Evolutionary conservation across 2,797 vertebrate species (phyloP), one percentile per base, ranked within the genome.

Genomic region (Oophaga sylvatica): DNA sequence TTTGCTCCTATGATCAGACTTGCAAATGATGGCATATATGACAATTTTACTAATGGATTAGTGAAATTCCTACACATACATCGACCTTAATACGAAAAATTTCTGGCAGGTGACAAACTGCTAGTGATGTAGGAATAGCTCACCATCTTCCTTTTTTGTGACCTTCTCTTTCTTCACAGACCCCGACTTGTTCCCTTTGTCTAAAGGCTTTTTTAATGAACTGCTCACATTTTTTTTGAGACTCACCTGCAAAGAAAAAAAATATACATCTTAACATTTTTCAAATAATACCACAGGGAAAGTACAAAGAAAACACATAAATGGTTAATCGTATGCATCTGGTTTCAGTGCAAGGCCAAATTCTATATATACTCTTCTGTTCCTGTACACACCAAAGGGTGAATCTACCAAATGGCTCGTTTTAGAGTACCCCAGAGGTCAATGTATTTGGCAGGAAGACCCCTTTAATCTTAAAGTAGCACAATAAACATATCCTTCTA

Each of bases 141-240:
- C 94, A 97, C 97, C 96, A 90, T 95, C 95, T 89, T 96, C 96
- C 77, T 97, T 95, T 90, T 94, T 95, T 67, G 92, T 93, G 7
- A 92, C 92, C 70, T 95, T 95, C 80, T 96, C 97, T 91, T 96
- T 97, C 95, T 97, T 98, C 91, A 97, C 94, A 83, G 97, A 97
- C 81, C 95, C 96, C 62, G 96, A 90, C 92, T 98, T 97, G 71
- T 93, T 94, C 84, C 92, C 92, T 90, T 93, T 96, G 90, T 98
- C 97, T 29, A 94, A 93, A 1, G 96, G 92, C 90, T 96, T 97
- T 94, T 97, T 97, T 91, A 97, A 93, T 83, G 96, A 97, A 90
- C 93, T 94, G 29, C 94, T 95, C 63, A 93, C 91, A 13, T 88
- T 94, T 87, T 96, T 97, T 92, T 96, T 97, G 88, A 94, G 91